Evolutionary conservation across 2,113 vertebrate genomes (phyloP).

Genomic region (Peromyscus maniculatus): DNA sequence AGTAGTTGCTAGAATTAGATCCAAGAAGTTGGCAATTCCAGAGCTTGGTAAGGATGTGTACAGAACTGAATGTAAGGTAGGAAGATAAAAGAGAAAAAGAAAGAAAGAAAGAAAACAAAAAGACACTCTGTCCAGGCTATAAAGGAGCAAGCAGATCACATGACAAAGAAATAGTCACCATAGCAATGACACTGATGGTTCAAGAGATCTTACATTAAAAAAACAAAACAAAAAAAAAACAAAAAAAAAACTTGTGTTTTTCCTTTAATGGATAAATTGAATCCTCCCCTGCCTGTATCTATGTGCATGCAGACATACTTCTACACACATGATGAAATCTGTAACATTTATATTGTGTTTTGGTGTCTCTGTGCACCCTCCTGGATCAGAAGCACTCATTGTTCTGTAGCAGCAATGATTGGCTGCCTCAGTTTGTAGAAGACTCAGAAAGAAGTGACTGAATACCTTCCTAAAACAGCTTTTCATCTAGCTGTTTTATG

Average conservation of each 20-base stretch:
- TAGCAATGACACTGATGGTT: neutral
- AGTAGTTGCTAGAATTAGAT: neutral
- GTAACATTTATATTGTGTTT: neutral
- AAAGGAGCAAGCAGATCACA: neutral
- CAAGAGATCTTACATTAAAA: neutral
- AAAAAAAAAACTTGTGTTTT: neutral
- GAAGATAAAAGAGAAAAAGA: neutral
- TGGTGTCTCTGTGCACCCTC: neutral
- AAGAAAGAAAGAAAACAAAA: neutral
- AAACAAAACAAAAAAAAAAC: no score
- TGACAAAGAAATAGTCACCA: neutral
- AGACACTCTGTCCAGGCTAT: neutral
- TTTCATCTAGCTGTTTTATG: neutral
- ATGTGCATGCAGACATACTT: neutral
- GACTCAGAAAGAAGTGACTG: neutral
- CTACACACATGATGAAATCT: neutral
- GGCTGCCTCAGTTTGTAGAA: neutral
- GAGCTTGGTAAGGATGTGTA: neutral
- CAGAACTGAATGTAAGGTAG: neutral
- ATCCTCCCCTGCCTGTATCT: neutral
- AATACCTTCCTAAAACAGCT: neutral
- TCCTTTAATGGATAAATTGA: neutral
- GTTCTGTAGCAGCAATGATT: neutral
- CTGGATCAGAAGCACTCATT: fast-evolving
- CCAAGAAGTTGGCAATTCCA: neutral